A percentile compares a stretch with the other conserved stretches of the same genome.
These are phyloP conservation scores for Rhabdomys dilectus DNA, from an alignment of 2,113 vertebrate genomes.

Conservation along the genomic window DNA sequence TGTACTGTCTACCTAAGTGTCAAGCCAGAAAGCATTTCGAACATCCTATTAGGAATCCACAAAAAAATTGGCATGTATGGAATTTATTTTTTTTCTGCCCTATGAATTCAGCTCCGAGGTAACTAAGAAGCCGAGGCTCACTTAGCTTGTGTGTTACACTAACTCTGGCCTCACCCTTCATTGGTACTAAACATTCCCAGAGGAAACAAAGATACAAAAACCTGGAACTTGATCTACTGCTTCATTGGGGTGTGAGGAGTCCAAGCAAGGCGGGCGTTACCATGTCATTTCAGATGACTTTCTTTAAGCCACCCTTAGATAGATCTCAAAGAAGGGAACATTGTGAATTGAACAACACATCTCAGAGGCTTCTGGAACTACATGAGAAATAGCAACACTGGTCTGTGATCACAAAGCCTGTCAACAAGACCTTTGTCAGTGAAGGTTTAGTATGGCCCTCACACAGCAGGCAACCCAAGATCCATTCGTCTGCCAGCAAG, in stretches of 20 bases:
- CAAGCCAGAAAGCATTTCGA: neutral
- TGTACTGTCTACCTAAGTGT: neutral
- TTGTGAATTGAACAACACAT: neutral
- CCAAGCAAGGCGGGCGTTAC: neutral
- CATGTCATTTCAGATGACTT: neutral
- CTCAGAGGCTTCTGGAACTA: neutral
- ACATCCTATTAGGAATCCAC: neutral
- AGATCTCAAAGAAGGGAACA: neutral
- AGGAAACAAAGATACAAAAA: neutral
- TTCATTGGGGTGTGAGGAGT: neutral
- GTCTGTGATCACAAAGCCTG: neutral
- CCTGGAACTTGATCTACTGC: neutral
- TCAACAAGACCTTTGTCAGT: neutral
- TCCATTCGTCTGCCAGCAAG: neutral
- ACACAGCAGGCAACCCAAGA: neutral
- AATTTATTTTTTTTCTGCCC: neutral
- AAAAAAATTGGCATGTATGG: neutral
- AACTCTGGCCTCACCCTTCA: neutral
- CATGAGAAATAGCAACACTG: neutral
- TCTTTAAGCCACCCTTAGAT: neutral
- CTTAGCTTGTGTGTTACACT: neutral
- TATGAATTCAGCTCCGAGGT: neutral
- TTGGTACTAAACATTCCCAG: neutral
- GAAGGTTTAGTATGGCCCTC: neutral
- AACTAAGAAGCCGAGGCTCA: neutral